Base-by-base conservation (phyloP, 2,888 invertebrate genomes). In the Gymnosoma rotundatum region DNA sequence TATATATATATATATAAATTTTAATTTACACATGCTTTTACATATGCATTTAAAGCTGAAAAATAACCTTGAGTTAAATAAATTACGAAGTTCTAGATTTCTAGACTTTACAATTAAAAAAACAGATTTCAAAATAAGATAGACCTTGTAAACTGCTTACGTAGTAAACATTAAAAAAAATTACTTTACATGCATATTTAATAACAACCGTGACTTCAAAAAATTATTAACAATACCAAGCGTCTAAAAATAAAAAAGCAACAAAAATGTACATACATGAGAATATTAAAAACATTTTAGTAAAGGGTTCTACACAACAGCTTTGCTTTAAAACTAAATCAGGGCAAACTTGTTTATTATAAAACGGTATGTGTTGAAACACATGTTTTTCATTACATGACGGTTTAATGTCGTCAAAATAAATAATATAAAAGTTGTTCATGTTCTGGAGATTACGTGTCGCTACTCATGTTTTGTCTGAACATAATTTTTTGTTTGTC, bases 201-300 rank as follows among this genome's bases (percentile, higher is more conserved):
- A 52, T 61, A 21, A 42, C 73, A 81, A 66, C 81, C 78, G 58
- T 84, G 81, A 81, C 84, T 84, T 84, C 74, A 81, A 84, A 78
- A 81, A 84, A 75, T n/a, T n/a, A n/a, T n/a, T 38, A 63, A 42
- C 25, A 21, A 20, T 70, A 73, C 61, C 48, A 79, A 42, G 21
- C 21, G 60, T 21, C 16, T 21, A 61, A 69, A 4, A 20, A 10
- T 20, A 42, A 60, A 45, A 32, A 5, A 32, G 52, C 16, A 16
- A 14, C 10, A 3, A 36, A 50, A 66, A 42, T 42, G n/a, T 16
- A 21, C 10, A 61, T 14, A 42, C 10, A 61, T 14, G 25, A 52
- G 9, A 52, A 14, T 18, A 6, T 18, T 20, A 7, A 52, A 52
- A 5, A 48, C 16, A 16, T n/a, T 48, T 12, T 48, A n/a, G n/a